A percentile compares a stretch with the other conserved stretches of the same genome.
These are phyloP conservation scores for Sarcophaga variegata DNA, from an alignment of 2,888 invertebrate species.

Conservation along the genomic window DNA sequence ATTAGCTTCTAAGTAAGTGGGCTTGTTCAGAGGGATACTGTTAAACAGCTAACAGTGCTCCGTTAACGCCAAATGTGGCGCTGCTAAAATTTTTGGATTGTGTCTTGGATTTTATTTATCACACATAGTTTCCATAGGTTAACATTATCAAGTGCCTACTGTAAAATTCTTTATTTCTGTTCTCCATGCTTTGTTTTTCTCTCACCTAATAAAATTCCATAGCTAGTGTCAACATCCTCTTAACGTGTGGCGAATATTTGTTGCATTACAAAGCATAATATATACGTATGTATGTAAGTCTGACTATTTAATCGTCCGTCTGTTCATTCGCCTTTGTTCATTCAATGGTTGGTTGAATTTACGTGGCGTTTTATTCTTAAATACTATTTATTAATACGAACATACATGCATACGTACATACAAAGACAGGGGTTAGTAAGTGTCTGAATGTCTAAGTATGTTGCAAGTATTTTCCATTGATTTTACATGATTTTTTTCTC, in stretches of 20 bases:
- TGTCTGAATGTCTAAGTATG: background rate
- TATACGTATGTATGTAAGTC: background rate
- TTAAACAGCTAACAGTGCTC: too few relatives aligned
- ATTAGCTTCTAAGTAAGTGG: too few relatives aligned
- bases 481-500: conserved; percentile 36
- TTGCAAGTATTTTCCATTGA: conserved; percentile 21
- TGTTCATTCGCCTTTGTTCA: conserved; percentile 38
- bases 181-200: background rate
- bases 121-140: too few relatives aligned
- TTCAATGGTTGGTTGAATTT: conserved; percentile 54
- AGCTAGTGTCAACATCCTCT: conserved; percentile 46
- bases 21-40: too few relatives aligned
- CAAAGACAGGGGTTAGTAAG: background rate
- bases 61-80: too few relatives aligned
- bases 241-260: conserved; percentile 51
- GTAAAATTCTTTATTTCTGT: too few relatives aligned
- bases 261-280: conserved; percentile 23
- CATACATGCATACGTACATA: background rate
- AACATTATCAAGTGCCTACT: too few relatives aligned
- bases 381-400: conserved; percentile 17
- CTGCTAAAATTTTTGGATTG: too few relatives aligned
- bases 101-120: too few relatives aligned
- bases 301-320: background rate
- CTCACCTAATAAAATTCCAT: background rate
- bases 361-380: conserved; percentile 38